Base-by-base conservation (phyloP, 1,140 invertebrate species). In the Hylaeus anthracinus region DNA sequence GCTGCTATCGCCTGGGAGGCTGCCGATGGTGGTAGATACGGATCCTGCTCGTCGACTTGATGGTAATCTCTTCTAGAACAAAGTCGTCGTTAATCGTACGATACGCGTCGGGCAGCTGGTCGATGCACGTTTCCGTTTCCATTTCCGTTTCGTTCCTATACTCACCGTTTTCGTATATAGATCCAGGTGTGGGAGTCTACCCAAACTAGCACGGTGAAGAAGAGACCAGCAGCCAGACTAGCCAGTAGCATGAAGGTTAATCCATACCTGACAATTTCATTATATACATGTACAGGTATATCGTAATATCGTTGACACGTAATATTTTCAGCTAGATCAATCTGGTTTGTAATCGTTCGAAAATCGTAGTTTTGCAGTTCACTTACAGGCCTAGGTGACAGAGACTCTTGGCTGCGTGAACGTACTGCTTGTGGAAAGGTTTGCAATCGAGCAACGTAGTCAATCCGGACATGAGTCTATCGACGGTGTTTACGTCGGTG, bases 101-200 rank as follows among this genome's bases (percentile, higher is more conserved):
- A 65, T 45, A 45, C 26, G 39, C 65, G 39, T 55, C 76, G 76
- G 3, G 10, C 12, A 5, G 2, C 26, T 3, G 48, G 12, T 10
- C 39, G 92, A 26, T 26, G 26, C 26, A 26, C 26, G 26, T 26
- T 26, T 26, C 26, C 26, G 26, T 26, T 26, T 26, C 26, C 26
- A 26, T 26, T 26, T 26, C 26, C 26, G 26, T 26, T 48, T 48
- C 5, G 45, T 48, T 8, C 5, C 45, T 6, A 48, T 48, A 8
- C 94, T 95, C 91, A 97, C 97, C 97, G 97, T 92, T 98, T 98
- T 90, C 97, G 96, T 87, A 98, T 98, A 90, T 98, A 98, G 89
- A 99, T 98, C 98, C 98, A 99, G 1, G 98, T 98, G 89, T 98
- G 98, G 37, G 98, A 98, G 89, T 98, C 98, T 43, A 98, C 96